Percentiles rank a stretch among this genome's conserved stretches.
phyloP scores from a whole-genome alignment of 2,797 vertebrate genomes.

The Petrocephalus schoutedeni region DNA sequence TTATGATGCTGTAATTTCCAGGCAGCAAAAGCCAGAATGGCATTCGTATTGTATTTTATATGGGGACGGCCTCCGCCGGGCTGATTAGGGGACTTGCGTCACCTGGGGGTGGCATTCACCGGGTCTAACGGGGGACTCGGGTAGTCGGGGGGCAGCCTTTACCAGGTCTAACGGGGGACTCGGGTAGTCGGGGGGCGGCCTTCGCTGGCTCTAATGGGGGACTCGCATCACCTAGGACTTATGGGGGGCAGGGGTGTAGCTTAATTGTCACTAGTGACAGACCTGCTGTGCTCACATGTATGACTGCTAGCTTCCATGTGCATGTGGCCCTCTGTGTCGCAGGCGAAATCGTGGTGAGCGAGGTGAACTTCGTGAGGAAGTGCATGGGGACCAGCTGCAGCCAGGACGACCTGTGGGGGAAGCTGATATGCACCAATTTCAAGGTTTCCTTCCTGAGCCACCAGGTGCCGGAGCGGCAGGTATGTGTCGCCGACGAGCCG shows the following conservation, averaged over 20 bases:
- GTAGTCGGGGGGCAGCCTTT: background rate
- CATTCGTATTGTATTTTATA: no score
- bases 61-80: background rate
- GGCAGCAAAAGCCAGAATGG: background rate
- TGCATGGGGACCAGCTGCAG: slow-evolving; percentile 84
- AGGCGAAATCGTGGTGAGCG: slow-evolving; percentile 97
- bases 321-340: slow-evolving; percentile 22
- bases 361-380: slow-evolving; percentile 94
- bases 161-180: no score
- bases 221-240: no score
- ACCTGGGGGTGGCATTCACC: background rate
- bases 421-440: slow-evolving; percentile 96
- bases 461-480: slow-evolving; percentile 76
- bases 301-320: background rate
- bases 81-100: background rate
- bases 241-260: background rate
- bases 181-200: background rate
- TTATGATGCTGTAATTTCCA: background rate
- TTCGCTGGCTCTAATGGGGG: no score
- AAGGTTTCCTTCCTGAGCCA: slow-evolving; percentile 95
- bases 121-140: background rate
- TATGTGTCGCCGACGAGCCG: slow-evolving; percentile 38
- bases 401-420: slow-evolving; percentile 90
- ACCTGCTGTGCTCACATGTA: background rate
- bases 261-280: no score